Evolutionary conservation across 2,888 invertebrate genomes (phyloP).

Genomic region (Dinocampus coccinellae): DNA sequence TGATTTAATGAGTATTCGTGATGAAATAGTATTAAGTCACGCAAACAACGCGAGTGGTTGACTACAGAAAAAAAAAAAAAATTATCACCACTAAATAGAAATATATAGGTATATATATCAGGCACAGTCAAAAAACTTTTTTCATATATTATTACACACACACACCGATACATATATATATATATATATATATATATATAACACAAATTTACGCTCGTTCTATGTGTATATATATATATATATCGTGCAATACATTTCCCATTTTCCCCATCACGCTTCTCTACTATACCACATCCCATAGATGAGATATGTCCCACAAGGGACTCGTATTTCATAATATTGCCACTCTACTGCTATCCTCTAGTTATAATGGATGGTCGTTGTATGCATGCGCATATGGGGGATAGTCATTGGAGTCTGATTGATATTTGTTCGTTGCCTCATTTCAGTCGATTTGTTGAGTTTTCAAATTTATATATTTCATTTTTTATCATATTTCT

Average conservation of each 20-base stretch:
- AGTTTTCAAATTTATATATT: neutral
- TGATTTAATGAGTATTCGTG: conserved; percentile 16
- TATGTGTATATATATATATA: too few species aligned
- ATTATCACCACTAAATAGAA: neutral
- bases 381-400: conserved; percentile 22
- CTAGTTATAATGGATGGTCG: conserved; percentile 29
- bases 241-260: conserved; percentile 47
- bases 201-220: conserved; percentile 57
- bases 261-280: conserved; percentile 30
- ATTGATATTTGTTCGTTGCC: conserved; percentile 44
- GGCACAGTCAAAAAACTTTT: conserved; percentile 24
- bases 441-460: neutral
- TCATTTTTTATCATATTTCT: too few species aligned
- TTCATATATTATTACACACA: conserved; percentile 62
- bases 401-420: conserved; percentile 40
- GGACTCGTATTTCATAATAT: conserved; percentile 62
- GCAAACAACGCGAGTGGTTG: conserved; percentile 2
- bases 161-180: conserved; percentile 40
- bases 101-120: neutral
- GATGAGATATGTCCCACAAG: conserved; percentile 58
- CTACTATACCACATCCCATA: conserved; percentile 41
- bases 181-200: conserved; percentile 7
- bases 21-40: conserved; percentile 3
- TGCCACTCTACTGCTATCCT: conserved; percentile 27
- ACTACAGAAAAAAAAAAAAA: neutral